Conservation (phyloP, 2,797 vertebrate genomes). For the Halcyon chelicuti region DNA sequence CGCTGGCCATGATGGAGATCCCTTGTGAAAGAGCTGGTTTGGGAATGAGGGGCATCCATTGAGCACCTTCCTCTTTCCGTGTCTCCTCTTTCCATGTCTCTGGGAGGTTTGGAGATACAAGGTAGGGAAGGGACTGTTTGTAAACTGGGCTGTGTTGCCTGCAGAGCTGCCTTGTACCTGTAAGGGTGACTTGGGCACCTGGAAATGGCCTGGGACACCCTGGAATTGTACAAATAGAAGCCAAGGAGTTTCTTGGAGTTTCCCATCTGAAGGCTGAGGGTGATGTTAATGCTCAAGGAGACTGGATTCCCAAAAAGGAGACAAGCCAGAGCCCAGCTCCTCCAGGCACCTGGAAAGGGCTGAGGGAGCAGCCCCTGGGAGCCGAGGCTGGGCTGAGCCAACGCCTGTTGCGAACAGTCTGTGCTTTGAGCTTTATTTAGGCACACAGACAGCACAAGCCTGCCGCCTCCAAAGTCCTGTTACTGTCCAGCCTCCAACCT, state of each 20-base stretch:
- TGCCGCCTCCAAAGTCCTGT: background rate
- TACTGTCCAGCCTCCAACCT: conserved; percentile 38
- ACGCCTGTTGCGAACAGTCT: conserved; percentile 18
- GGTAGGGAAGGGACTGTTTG: background rate
- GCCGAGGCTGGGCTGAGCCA: background rate
- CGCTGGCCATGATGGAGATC: fast-evolving
- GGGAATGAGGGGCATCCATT: background rate
- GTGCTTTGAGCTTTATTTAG: conserved; percentile 65
- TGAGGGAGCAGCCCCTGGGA: background rate
- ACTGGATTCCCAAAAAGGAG: conserved; percentile 50
- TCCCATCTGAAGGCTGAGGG: background rate
- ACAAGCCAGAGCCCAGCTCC: background rate
- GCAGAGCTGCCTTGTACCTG: background rate
- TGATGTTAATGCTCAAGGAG: background rate
- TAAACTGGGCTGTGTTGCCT: fast-evolving
- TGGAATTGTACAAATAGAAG: fast-evolving
- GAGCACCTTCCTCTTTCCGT: fast-evolving
- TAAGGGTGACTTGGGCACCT: too few relatives aligned
- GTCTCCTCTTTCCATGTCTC: fast-evolving
- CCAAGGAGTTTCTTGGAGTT: background rate
- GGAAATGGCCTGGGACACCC: background rate
- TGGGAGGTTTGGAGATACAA: fast-evolving
- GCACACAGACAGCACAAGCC: background rate
- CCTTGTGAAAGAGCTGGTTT: background rate
- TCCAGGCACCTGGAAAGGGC: conserved; percentile 42